Evolutionary conservation across 1,140 invertebrate genomes (phyloP), one percentile per base, ranked within the genome.

Genomic region (Halotydeus destructor): DNA sequence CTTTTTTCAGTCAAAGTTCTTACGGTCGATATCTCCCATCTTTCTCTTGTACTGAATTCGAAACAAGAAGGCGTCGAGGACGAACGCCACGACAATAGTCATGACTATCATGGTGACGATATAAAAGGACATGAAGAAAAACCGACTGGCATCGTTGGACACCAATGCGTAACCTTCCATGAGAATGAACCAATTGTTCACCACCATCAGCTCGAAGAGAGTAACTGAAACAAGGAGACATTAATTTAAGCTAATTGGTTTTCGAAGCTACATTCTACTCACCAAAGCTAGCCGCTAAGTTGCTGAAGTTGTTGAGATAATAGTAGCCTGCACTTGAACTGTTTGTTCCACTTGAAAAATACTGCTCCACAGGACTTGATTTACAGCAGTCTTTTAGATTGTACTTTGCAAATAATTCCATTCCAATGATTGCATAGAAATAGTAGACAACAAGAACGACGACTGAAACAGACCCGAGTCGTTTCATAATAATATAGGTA

Each of bases 61-160:
- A 60, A 89, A 89, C 33, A 83, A 61, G 60, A 88, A 86, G 14
- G 81, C 78, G 60, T 86, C 82, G 39, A 89, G 60, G 31, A 89
- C 79, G 53, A 80, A 84, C 3, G 82, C 82, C 18, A 88, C 78
- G 26, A 88, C 78, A 42, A 89, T 83, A 1, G 79, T 85, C 52
- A 89, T 66, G 5, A 89, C 79, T 44, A 86, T 54, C 59, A 62
- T 38, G 14, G 52, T 47, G 21, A 34, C 28, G 19, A 89, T 62
- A 59, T 86, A 86, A 61, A 88, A 89, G 36, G 71, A 62, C 76
- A 88, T 86, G 55, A 89, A 88, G 57, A 78, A 89, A 22, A 79
- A 61, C 49, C 82, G 64, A 41, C 53, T 55, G 57, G 58, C 61
- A 25, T 62, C 53, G 24, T 68, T 5, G 1, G 70, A 66, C 3